Conservation (phyloP, 2,113 vertebrate species). For the zebrafish (Danio rerio) region DNA sequence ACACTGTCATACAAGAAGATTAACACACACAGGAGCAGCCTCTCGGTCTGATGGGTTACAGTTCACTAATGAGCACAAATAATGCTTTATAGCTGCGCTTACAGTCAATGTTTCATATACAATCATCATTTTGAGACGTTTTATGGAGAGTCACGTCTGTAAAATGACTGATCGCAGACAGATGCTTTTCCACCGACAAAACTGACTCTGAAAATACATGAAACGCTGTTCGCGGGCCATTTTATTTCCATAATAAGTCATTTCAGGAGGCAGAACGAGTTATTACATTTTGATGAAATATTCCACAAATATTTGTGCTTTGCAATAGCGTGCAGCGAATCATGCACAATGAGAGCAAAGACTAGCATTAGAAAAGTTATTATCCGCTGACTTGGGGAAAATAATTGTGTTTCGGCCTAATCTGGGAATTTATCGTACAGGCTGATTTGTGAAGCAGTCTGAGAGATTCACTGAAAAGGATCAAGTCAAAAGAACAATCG, state of each 20-base stretch:
- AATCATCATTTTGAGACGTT: background rate
- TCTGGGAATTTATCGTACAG: background rate
- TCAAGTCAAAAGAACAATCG: background rate
- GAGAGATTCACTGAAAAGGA: background rate
- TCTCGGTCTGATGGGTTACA: constrained; percentile 5
- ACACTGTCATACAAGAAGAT: constrained; percentile 72
- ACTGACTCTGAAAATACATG: background rate
- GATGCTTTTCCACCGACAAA: background rate
- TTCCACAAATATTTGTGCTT: background rate
- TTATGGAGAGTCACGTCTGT: background rate
- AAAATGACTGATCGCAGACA: background rate
- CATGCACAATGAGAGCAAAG: background rate
- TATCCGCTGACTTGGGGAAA: background rate
- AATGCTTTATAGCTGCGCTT: background rate
- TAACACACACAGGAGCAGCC: constrained; percentile 45
- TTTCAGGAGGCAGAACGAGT: background rate
- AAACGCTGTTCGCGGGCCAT: background rate
- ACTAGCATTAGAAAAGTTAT: background rate
- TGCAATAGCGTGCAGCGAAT: background rate
- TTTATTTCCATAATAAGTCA: constrained; percentile 8
- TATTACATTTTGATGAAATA: constrained; percentile 8
- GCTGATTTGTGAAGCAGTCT: background rate
- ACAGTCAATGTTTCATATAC: background rate
- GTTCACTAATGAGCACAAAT: background rate
- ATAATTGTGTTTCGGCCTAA: background rate